Conservation (phyloP, 2,888 invertebrate species). For the Patella ulyssiponensis region DNA sequence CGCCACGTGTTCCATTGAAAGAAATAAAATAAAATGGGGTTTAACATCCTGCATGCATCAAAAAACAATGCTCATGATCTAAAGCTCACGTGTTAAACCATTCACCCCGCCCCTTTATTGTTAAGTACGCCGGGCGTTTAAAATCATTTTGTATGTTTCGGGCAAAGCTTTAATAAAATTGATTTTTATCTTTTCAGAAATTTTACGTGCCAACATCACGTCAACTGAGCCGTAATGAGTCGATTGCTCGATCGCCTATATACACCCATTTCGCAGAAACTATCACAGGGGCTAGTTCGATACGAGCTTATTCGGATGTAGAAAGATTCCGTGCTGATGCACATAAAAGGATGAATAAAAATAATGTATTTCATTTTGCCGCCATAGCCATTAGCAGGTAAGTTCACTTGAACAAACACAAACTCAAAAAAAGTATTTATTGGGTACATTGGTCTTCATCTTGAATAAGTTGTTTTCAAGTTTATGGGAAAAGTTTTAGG, state of each 20-base stretch:
- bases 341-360: slow-evolving; percentile 55
- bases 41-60: too few species aligned
- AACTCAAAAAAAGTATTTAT: neutral
- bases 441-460: neutral
- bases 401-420: neutral
- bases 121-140: too few species aligned
- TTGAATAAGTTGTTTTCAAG: neutral
- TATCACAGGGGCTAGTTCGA: slow-evolving; percentile 73
- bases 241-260: slow-evolving; percentile 61
- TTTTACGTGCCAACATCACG: slow-evolving; percentile 73
- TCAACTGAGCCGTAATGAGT: slow-evolving; percentile 64
- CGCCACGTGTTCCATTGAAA: too few species aligned
- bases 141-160: too few species aligned
- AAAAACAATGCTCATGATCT: too few species aligned
- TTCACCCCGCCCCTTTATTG: too few species aligned
- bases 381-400: slow-evolving; percentile 44
- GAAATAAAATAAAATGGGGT: too few species aligned
- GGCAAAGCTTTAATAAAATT: too few species aligned
- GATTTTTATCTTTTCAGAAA: slow-evolving; percentile 43
- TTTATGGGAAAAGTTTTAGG: too few species aligned
- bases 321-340: slow-evolving; percentile 47
- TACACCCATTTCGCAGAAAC: slow-evolving; percentile 67
- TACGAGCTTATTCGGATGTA: slow-evolving; percentile 57
- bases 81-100: too few species aligned
- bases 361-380: slow-evolving; percentile 79